Evolutionary conservation across 2,888 invertebrate species (phyloP).

Genomic region (Cryptocheilus praepositus): DNA sequence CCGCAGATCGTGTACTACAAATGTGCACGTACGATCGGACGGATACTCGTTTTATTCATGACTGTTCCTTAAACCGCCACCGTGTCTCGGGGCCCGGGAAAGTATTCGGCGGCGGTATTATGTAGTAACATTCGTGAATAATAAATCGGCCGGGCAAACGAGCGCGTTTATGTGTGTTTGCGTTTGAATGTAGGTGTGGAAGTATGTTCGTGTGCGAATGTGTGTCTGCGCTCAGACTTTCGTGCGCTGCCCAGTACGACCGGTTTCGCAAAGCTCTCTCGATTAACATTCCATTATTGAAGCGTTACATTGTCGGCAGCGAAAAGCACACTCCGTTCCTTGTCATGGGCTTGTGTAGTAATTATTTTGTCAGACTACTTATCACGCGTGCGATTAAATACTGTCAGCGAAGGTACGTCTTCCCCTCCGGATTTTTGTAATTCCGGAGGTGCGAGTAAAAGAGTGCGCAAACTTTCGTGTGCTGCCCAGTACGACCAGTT

Average conservation of each 20-base stretch:
- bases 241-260: too few species aligned
- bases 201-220: too few species aligned
- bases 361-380: conserved; percentile 23
- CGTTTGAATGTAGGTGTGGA: conserved; percentile 19
- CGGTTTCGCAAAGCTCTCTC: conserved; percentile 22
- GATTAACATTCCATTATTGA: conserved; percentile 46
- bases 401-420: neutral
- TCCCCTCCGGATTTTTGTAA: too few species aligned
- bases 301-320: conserved; percentile 34
- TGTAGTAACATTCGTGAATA: conserved; percentile 37
- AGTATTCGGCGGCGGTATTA: conserved; percentile 30
- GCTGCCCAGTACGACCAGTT: too few species aligned
- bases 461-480: too few species aligned
- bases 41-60: conserved; percentile 49
- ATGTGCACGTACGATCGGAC: conserved; percentile 34
- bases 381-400: too few species aligned
- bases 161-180: neutral
- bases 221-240: too few species aligned
- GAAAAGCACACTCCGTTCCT: conserved; percentile 6
- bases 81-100: conserved; percentile 34
- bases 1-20: conserved; percentile 31
- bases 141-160: conserved; percentile 30
- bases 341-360: conserved; percentile 13
- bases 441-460: too few species aligned
- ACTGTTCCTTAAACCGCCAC: conserved; percentile 31